A percentile compares a stretch with the other conserved stretches of the same genome.
These are phyloP conservation scores for Aradophagus sp. DNA, from an alignment of 1,140 invertebrate species.

Conservation along the genomic window DNA sequence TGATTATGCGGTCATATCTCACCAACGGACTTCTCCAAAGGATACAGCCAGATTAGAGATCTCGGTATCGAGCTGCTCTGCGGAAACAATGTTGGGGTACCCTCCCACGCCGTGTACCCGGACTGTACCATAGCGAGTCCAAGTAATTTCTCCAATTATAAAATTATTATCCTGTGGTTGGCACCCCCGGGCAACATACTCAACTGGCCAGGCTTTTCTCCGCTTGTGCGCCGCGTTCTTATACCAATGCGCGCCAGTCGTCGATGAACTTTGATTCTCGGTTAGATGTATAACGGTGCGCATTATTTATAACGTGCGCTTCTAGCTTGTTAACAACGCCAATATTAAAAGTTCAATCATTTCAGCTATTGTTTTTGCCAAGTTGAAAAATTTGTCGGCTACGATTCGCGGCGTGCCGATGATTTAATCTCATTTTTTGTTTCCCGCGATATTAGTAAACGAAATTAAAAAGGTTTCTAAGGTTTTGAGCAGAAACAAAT, in stretches of 20 bases:
- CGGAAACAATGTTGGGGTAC: slow-evolving; percentile 69
- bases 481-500: no score
- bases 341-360: no score
- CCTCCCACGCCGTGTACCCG: slow-evolving; percentile 69
- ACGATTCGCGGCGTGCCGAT: no score
- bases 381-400: no score
- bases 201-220: slow-evolving; percentile 60
- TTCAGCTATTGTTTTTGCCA: no score
- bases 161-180: slow-evolving; percentile 75
- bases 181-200: slow-evolving; percentile 73
- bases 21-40: slow-evolving; percentile 65
- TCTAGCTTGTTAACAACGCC: background rate
- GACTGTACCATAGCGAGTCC: slow-evolving; percentile 70
- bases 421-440: no score
- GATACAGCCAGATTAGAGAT: slow-evolving; percentile 66
- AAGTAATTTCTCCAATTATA: slow-evolving; percentile 75
- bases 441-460: no score
- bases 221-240: slow-evolving; percentile 61
- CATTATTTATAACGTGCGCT: slow-evolving; percentile 35
- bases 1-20: slow-evolving; percentile 74
- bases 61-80: slow-evolving; percentile 57
- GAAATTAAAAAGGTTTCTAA: no score
- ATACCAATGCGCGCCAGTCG: slow-evolving; percentile 48
- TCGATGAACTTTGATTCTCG: slow-evolving; percentile 52
- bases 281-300: slow-evolving; percentile 42